phyloP scores from a whole-genome alignment of 2,113 vertebrate genomes.

The Hymenochirus boettgeri region DNA sequence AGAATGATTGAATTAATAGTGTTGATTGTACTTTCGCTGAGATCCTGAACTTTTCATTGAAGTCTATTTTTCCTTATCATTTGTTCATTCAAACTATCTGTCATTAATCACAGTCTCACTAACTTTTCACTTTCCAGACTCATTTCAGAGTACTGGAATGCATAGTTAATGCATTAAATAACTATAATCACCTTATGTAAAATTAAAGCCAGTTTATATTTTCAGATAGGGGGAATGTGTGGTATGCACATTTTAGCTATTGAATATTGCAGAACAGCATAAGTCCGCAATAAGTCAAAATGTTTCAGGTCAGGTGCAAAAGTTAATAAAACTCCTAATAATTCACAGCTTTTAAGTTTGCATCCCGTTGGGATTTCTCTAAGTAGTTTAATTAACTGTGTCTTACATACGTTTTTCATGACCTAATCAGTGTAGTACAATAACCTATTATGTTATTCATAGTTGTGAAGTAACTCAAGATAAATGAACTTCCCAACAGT shows the following conservation, averaged over 20 bases:
- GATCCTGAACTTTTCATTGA: too few relatives aligned
- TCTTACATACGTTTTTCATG: slow-evolving; percentile 19
- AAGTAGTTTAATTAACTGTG: slow-evolving; percentile 17
- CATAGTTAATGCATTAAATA: too few relatives aligned
- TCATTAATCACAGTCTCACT: too few relatives aligned
- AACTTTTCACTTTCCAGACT: too few relatives aligned
- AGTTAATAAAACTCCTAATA: slow-evolving; percentile 10
- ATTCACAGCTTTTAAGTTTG: neutral
- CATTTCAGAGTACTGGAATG: too few relatives aligned
- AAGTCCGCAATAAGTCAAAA: neutral
- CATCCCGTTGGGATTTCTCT: slow-evolving; percentile 14
- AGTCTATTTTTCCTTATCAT: too few relatives aligned
- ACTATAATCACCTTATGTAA: neutral
- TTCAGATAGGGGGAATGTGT: too few relatives aligned
- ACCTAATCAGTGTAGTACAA: slow-evolving; percentile 30
- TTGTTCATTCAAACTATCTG: too few relatives aligned
- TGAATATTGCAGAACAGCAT: too few relatives aligned
- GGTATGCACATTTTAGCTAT: too few relatives aligned
- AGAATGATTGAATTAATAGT: too few relatives aligned
- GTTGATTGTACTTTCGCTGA: too few relatives aligned
- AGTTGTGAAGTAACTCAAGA: slow-evolving; percentile 9
- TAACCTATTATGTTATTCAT: slow-evolving; percentile 24
- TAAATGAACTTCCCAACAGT: slow-evolving; percentile 12
- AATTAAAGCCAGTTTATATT: neutral
- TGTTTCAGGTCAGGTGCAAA: slow-evolving; percentile 12